phyloP scores from a whole-genome alignment of 2,113 vertebrate species.

The Nothocercus nigrocapillus region DNA sequence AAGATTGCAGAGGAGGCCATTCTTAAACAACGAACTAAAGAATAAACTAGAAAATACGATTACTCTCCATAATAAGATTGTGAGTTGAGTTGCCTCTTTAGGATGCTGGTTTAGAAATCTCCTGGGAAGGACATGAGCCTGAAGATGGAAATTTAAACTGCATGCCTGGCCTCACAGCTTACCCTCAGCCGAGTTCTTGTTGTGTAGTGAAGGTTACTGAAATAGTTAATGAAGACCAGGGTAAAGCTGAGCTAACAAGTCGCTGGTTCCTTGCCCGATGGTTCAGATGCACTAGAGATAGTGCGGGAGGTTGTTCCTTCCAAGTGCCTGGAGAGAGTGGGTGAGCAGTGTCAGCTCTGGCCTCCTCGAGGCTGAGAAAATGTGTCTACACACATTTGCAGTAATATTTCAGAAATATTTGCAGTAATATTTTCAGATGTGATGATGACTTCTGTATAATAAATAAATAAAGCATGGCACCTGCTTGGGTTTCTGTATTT shows the following conservation, averaged over 20 bases:
- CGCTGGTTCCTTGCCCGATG: neutral
- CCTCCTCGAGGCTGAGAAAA: neutral
- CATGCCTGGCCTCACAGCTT: neutral
- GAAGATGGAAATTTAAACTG: conserved; percentile 3
- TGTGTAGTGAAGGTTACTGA: neutral
- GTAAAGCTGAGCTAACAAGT: neutral
- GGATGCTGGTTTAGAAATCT: neutral
- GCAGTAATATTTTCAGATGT: neutral
- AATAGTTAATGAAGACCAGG: neutral
- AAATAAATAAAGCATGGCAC: neutral
- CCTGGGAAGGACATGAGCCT: conserved; percentile 20
- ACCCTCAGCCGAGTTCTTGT: neutral
- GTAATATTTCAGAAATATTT: neutral
- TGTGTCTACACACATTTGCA: neutral
- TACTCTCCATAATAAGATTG: conserved; percentile 3
- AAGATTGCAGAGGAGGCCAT: conserved; percentile 6
- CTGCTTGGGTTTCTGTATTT: conserved; percentile 19
- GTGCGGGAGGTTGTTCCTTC: neutral
- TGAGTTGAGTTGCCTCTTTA: neutral
- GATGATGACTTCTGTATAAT: neutral
- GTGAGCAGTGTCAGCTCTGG: neutral
- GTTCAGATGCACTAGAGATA: no score
- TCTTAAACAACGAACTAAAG: conserved; percentile 39
- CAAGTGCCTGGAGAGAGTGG: neutral
- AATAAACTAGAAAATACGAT: conserved; percentile 31